phyloP scores from a whole-genome alignment of 1,140 invertebrate species.

The Drosophila oshimai region DNA sequence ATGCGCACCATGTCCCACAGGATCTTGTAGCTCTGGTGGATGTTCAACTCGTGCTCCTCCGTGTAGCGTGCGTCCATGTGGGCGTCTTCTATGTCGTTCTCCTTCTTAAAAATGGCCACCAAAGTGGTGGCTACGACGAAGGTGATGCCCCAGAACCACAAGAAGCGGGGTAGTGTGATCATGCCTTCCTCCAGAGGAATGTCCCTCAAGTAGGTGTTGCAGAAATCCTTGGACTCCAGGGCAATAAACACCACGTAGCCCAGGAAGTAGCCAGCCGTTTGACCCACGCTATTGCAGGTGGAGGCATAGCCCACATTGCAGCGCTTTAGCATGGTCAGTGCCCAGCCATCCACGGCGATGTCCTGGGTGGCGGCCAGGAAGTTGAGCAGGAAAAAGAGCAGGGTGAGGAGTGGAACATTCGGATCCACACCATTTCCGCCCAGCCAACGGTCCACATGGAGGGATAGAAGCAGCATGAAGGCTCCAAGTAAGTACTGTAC shows the following conservation, averaged over 20 bases:
- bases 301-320: conserved; percentile 99
- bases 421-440: conserved; percentile 87
- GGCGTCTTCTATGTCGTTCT: conserved; percentile 84
- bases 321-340: conserved; percentile 98
- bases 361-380: conserved; percentile 99
- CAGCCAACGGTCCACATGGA: conserved; percentile 89
- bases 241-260: conserved; percentile 99
- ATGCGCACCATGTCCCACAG: conserved; percentile 93
- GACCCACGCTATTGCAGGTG: conserved; percentile 99
- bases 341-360: conserved; percentile 99
- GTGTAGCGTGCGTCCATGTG: conserved; percentile 82
- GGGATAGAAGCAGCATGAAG: conserved; percentile 93
- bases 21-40: conserved; percentile 92
- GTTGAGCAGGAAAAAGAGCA: conserved; percentile 95
- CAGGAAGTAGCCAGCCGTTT: conserved; percentile 98
- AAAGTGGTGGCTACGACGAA: conserved; percentile 96
- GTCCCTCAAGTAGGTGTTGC: conserved; percentile 94
- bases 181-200: conserved; percentile 88
- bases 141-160: conserved; percentile 97
- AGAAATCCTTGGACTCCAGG: conserved; percentile 98
- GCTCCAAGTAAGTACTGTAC: conserved; percentile 93
- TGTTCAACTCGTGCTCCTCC: conserved; percentile 85
- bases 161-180: conserved; percentile 94
- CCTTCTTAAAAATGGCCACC: conserved; percentile 94
- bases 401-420: conserved; percentile 91